Base-by-base conservation (phyloP, 2,888 invertebrate species). In the Crocallis elinguaria region DNA sequence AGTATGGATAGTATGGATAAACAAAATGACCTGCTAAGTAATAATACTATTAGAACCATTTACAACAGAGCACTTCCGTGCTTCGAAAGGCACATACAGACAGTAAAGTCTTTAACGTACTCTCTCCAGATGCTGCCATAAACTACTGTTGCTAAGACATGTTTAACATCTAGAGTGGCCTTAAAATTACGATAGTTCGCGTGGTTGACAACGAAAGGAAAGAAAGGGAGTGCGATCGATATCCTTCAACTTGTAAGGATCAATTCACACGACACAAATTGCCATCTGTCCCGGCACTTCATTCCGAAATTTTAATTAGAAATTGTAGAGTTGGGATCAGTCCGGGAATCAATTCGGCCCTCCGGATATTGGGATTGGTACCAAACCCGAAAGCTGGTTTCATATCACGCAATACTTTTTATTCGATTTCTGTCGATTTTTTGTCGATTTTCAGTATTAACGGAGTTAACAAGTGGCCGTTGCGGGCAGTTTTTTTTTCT, bases 391-490 rank as follows among this genome's bases (percentile, higher is more conserved):
- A 37, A 36, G 19, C 35, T 9, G 14, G 37, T 16, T 32, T 9
- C 8, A 32, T 38, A 33, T 36, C 30, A 30, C 27, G 7, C 44
- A 29, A 51, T 29, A 29, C 19, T 42, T 41, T 46, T 46, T 52
- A 3, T 35, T 16, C 46, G 17, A 37, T 38, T 52, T 44, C 30
- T 38, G 21, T 32, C 42, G 30, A 42, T 32, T 42, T 16, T 44
- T 36, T 38, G 21, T 32, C 42, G 30, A 42, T 32, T 42, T 16
- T 30, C 3, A n/a, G 42, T 25, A 42, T 52, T 46, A 46, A 2
- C 8, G 1, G 13, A 42, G 52, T 36, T 52, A 46, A 52, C 46
- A 46, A 52, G 52, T 52, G 46, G 39, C 35, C 14, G 8, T 21
- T 14, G 30, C 12, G 14, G 1, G 0, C 23, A 12, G 21, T 38